A percentile compares a stretch with the other conserved stretches of the same genome.
These are phyloP conservation scores for Laticauda colubrina DNA, from an alignment of 2,113 vertebrate species.

Conservation along the genomic window DNA sequence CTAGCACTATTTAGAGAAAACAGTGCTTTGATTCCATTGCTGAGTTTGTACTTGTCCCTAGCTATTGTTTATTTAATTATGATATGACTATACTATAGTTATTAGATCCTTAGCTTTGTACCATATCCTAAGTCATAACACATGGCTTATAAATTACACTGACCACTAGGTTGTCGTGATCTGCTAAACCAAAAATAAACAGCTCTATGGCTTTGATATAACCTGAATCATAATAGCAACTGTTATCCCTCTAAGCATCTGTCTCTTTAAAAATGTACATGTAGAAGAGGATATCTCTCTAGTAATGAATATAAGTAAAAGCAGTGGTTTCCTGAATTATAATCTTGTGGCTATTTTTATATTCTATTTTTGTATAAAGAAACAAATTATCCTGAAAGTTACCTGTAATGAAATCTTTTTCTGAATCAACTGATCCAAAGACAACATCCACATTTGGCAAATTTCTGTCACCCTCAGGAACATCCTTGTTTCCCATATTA, in stretches of 20 bases:
- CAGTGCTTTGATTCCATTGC: not conserved
- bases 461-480: not conserved
- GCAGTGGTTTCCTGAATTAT: not conserved
- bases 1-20: not conserved
- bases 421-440: conserved; percentile 25
- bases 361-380: not conserved
- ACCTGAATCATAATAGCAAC: not conserved
- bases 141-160: not conserved
- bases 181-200: not conserved
- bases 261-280: not conserved
- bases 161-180: not conserved
- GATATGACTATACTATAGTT: not conserved
- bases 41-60: not conserved
- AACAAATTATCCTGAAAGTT: conserved; percentile 36
- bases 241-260: not conserved
- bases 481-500: not conserved
- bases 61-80: not conserved
- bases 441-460: not conserved
- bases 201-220: not conserved
- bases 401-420: conserved; percentile 56
- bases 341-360: not conserved
- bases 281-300: not conserved
- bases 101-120: not conserved
- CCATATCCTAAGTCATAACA: not conserved
- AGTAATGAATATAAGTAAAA: not conserved